A percentile compares a stretch with the other conserved stretches of the same genome.
Conservation (phyloP, 1,140 invertebrate genomes). For the Drosophila aff. region DNA sequence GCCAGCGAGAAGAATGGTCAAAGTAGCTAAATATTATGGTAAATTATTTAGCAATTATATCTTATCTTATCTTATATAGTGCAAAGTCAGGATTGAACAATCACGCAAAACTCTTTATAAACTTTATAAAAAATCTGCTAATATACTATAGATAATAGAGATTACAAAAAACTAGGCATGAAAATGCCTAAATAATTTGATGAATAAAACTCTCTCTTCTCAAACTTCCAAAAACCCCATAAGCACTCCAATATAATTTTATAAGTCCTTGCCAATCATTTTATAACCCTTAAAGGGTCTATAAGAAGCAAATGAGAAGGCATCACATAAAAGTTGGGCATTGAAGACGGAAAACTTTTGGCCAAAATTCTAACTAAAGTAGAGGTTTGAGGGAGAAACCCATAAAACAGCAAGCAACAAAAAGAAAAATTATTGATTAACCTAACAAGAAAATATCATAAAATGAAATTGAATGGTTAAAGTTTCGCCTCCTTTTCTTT, state of each 20-base stretch:
- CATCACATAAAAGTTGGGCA: conserved; percentile 8
- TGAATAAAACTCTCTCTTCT: background rate
- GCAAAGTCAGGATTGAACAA: background rate
- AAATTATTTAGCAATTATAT: background rate
- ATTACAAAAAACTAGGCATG: too few relatives aligned
- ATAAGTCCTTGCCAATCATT: background rate
- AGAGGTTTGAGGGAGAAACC: background rate
- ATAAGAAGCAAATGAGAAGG: background rate
- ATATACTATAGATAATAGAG: too few relatives aligned
- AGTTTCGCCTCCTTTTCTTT: conserved; percentile 11
- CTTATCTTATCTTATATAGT: background rate
- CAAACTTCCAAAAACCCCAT: background rate
- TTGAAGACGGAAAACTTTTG: conserved; percentile 20
- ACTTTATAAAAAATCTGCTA: background rate
- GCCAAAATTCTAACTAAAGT: conserved; percentile 1
- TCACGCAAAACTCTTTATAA: background rate
- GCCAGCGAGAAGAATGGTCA: conserved; percentile 2
- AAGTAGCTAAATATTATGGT: conserved; percentile 1
- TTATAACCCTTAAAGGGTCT: background rate
- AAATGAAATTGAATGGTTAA: conserved; percentile 40
- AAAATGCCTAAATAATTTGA: too few relatives aligned
- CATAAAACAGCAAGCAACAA: conserved; percentile 1
- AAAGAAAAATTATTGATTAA: conserved; percentile 34
- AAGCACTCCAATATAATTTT: background rate
- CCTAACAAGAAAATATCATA: conserved; percentile 31